A percentile compares a stretch with the other conserved stretches of the same genome.
Conservation (phyloP, 1,140 invertebrate genomes). For the Drosophila cardini region DNA sequence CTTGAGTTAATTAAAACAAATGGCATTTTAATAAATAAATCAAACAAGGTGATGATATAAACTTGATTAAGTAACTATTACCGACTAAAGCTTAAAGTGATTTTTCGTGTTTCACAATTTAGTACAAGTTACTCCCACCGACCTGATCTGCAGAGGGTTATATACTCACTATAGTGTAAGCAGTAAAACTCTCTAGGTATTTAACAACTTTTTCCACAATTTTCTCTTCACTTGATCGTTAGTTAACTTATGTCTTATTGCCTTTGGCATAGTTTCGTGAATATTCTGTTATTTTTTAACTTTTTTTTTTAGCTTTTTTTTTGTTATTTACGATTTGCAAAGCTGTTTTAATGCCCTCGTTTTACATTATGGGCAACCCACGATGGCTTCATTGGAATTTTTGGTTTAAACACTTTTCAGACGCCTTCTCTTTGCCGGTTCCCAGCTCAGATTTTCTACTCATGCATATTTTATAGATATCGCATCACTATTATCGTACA, state of each 20-base stretch:
- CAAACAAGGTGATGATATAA: slow-evolving; percentile 20
- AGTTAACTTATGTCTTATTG: background rate
- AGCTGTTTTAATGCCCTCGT: slow-evolving; percentile 30
- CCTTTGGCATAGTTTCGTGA: background rate
- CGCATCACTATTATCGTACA: slow-evolving; percentile 60
- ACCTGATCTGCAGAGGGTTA: no score
- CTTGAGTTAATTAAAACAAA: slow-evolving; percentile 30
- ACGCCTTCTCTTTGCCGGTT: slow-evolving; percentile 44
- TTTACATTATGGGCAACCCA: slow-evolving; percentile 43
- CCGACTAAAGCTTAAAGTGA: background rate
- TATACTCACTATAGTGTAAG: no score
- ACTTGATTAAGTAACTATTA: slow-evolving; percentile 7
- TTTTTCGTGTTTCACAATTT: background rate
- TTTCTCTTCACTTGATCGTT: background rate
- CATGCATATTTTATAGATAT: slow-evolving; percentile 76
- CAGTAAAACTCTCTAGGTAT: background rate
- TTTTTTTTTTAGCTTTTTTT: no score
- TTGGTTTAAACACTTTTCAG: slow-evolving; percentile 48
- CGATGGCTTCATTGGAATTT: slow-evolving; percentile 59
- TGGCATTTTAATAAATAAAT: slow-evolving; percentile 31
- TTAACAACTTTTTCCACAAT: background rate
- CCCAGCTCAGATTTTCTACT: slow-evolving; percentile 34
- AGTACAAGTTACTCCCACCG: no score
- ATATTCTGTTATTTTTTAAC: background rate
- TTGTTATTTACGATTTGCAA: background rate